phyloP scores from a whole-genome alignment of 2,797 vertebrate genomes.

The Anguilla obscura region DNA sequence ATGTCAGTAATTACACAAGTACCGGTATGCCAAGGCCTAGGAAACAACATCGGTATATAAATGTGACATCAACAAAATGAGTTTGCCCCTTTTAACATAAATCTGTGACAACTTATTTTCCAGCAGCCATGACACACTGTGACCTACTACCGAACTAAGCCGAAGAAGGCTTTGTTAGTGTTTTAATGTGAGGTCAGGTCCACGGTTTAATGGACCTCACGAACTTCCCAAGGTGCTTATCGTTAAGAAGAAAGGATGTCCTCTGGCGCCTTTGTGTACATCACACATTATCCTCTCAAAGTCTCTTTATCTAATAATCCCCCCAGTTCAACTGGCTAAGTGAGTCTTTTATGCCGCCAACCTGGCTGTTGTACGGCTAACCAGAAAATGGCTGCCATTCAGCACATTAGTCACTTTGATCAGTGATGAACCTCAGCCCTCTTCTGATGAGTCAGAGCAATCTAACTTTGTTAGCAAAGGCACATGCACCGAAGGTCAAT shows the following conservation, averaged over 20 bases:
- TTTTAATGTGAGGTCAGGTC: neutral
- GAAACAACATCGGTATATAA: neutral
- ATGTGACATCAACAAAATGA: neutral
- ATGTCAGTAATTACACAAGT: neutral
- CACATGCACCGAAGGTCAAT: neutral
- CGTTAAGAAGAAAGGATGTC: neutral
- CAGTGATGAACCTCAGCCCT: neutral
- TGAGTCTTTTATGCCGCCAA: neutral
- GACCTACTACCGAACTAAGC: neutral
- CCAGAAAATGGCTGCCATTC: neutral
- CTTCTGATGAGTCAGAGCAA: neutral
- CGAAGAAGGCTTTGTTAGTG: neutral
- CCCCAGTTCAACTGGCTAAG: neutral
- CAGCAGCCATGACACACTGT: neutral
- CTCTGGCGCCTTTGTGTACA: neutral
- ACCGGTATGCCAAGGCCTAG: neutral
- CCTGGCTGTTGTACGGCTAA: neutral
- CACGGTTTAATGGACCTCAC: neutral
- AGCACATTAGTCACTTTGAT: neutral
- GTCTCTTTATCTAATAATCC: slow-evolving; percentile 1
- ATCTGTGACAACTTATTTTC: neutral
- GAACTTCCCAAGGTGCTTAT: neutral
- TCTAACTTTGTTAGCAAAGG: neutral
- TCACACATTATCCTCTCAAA: neutral
- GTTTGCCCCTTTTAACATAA: neutral